A percentile compares a stretch with the other conserved stretches of the same genome.
These are phyloP conservation scores for Spodoptera picta DNA, from an alignment of 2,888 invertebrate species.

Conservation along the genomic window DNA sequence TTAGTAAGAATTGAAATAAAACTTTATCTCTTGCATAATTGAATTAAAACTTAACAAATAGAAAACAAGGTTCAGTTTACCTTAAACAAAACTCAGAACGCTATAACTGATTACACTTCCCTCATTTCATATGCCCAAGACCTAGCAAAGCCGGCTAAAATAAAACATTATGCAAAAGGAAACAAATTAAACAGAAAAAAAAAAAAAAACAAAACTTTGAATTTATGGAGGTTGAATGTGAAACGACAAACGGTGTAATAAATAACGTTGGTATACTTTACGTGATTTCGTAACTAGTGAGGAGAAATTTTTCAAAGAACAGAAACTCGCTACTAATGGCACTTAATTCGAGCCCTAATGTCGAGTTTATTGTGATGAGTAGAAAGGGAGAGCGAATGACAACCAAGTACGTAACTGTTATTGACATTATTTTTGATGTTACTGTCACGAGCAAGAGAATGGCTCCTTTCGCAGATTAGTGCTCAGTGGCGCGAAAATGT, in stretches of 20 bases:
- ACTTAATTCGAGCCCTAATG: constrained; percentile 58
- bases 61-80: not conserved
- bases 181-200: constrained; percentile 56
- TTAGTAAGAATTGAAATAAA: too few species aligned
- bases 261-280: constrained; percentile 56
- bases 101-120: constrained; percentile 19
- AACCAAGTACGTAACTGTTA: constrained; percentile 61
- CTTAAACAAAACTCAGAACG: constrained; percentile 12
- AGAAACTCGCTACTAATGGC: constrained; percentile 53
- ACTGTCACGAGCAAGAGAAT: constrained; percentile 62
- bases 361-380: constrained; percentile 61
- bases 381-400: constrained; percentile 61
- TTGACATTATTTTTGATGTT: constrained; percentile 69
- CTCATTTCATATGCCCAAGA: constrained; percentile 38
- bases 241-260: constrained; percentile 59
- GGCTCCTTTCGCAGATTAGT: constrained; percentile 57
- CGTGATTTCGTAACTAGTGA: constrained; percentile 55
- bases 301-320: constrained; percentile 57
- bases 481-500: constrained; percentile 57
- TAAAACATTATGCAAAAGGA: constrained; percentile 54
- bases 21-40: too few species aligned
- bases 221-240: constrained; percentile 58
- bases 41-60: not conserved
- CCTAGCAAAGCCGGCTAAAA: constrained; percentile 39
- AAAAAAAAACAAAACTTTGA: constrained; percentile 50